Conservation (phyloP, 2,797 vertebrate genomes). For the Oceanodroma leucorhoa region DNA sequence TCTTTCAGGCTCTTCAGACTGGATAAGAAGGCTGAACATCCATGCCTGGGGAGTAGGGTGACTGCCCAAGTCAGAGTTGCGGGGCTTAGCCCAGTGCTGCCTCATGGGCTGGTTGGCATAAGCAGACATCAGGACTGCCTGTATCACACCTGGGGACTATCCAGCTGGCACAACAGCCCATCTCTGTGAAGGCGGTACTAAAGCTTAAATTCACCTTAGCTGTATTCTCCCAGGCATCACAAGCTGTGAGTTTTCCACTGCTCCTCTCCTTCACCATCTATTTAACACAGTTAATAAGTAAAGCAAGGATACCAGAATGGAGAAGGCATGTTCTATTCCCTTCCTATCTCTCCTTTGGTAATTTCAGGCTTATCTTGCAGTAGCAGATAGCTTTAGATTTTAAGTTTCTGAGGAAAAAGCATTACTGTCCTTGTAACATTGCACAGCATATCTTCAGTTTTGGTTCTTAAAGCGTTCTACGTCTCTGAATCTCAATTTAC, state of each 20-base stretch:
- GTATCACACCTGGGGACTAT: background rate
- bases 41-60: no score
- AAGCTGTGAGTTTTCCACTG: background rate
- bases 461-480: background rate
- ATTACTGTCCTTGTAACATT: background rate
- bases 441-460: background rate
- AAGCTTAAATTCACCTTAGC: background rate
- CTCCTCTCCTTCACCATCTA: background rate
- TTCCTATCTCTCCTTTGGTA: background rate
- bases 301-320: background rate
- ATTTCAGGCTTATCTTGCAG: background rate
- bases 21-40: background rate
- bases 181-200: background rate
- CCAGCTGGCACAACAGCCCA: no score
- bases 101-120: background rate
- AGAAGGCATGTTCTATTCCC: background rate
- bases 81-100: background rate
- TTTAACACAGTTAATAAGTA: background rate
- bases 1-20: background rate
- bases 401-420: background rate
- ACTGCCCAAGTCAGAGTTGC: background rate
- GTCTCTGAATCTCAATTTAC: background rate
- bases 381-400: background rate
- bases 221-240: background rate
- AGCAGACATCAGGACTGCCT: no score